Percentiles rank a stretch among this genome's conserved stretches.
These are phyloP conservation scores for Nephrotoma appendiculata DNA, from an alignment of 2,888 invertebrate genomes.

Conservation along the genomic window DNA sequence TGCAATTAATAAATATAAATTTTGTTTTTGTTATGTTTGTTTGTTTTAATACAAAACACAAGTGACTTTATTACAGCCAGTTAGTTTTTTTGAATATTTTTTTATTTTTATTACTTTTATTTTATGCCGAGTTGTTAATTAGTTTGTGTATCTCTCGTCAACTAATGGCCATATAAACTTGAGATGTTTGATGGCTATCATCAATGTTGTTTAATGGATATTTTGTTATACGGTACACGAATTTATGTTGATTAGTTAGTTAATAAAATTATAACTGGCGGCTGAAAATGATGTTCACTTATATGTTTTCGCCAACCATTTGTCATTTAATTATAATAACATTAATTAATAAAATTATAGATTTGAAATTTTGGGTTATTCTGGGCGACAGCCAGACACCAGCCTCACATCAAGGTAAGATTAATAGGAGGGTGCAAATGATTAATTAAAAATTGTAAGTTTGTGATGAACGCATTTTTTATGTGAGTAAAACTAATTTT, in stretches of 20 bases:
- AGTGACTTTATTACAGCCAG: background rate
- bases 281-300: no score
- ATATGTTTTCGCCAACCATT: no score
- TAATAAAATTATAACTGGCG: background rate
- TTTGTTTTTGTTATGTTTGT: background rate
- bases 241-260: background rate
- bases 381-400: no score
- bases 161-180: background rate
- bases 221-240: background rate
- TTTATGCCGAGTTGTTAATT: background rate
- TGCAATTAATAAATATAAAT: background rate
- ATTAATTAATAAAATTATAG: no score
- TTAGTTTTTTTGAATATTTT: background rate
- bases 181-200: background rate
- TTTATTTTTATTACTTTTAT: background rate
- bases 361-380: no score
- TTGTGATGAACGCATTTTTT: no score
- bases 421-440: no score
- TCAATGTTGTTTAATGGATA: background rate
- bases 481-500: no score
- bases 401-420: no score
- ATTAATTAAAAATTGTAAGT: no score
- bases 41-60: background rate
- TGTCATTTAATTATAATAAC: no score
- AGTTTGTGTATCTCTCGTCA: background rate